These are phyloP conservation scores for Plotosus lineatus DNA, from an alignment of 2,113 vertebrate genomes.

Conservation along the genomic window DNA sequence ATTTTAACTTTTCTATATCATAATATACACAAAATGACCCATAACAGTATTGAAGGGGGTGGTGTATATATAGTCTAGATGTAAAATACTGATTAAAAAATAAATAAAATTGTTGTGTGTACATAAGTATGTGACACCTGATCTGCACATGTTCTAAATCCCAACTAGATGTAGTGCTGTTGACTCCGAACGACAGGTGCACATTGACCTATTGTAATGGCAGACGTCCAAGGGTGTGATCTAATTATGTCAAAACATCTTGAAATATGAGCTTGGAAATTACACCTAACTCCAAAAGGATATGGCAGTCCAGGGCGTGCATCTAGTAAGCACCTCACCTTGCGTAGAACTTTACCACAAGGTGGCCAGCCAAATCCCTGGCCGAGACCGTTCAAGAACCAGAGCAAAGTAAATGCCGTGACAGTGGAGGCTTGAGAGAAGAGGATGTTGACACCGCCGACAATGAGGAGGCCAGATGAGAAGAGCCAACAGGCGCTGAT, in stretches of 20 bases:
- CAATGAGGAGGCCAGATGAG: slow-evolving; percentile 86
- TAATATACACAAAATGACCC: no score
- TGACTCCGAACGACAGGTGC: slow-evolving; percentile 41
- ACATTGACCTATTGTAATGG: slow-evolving; percentile 6
- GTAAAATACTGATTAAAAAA: background rate
- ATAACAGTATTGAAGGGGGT: background rate
- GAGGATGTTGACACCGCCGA: slow-evolving; percentile 84
- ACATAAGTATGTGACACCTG: background rate
- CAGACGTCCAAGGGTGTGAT: slow-evolving; percentile 1
- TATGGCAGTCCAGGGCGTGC: background rate
- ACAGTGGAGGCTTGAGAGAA: slow-evolving; percentile 91
- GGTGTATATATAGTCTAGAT: background rate
- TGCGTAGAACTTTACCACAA: slow-evolving; percentile 90
- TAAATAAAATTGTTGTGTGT: background rate
- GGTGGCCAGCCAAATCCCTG: slow-evolving; percentile 97
- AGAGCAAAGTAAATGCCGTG: slow-evolving; percentile 81
- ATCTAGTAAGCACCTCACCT: slow-evolving; percentile 67
- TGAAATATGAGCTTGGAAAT: background rate
- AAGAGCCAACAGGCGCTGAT: slow-evolving; percentile 96
- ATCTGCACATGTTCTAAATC: background rate
- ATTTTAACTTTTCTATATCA: background rate
- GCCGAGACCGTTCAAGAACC: slow-evolving; percentile 95
- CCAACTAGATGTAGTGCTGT: slow-evolving; percentile 7
- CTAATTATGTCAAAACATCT: slow-evolving; percentile 1
- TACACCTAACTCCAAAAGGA: background rate